Conservation (phyloP, 1,140 invertebrate species). For the Latrodectus geometricus region DNA sequence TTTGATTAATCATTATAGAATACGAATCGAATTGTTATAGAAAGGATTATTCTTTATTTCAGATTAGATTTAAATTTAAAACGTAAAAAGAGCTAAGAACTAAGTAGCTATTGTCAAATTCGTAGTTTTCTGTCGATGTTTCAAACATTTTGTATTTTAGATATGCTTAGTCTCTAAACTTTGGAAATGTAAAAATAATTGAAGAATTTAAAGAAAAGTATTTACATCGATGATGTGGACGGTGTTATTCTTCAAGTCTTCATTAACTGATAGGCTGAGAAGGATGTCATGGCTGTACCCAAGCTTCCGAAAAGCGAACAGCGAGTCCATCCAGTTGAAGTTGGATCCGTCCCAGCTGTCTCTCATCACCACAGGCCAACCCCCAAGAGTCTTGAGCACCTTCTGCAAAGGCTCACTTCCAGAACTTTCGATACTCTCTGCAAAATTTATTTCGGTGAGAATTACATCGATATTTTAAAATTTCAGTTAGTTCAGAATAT, state of each 20-base stretch:
- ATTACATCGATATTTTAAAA: too few species aligned
- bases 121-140: too few species aligned
- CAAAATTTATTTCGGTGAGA: neutral
- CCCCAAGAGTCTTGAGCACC: slow-evolving; percentile 81
- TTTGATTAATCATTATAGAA: too few species aligned
- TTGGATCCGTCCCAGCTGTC: slow-evolving; percentile 78
- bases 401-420: slow-evolving; percentile 74
- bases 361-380: slow-evolving; percentile 89
- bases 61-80: too few species aligned
- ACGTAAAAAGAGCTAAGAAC: too few species aligned
- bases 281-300: slow-evolving; percentile 93
- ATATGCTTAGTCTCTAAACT: too few species aligned
- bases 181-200: too few species aligned
- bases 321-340: slow-evolving; percentile 85
- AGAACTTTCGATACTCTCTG: slow-evolving; percentile 62
- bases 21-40: too few species aligned
- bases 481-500: too few species aligned
- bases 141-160: too few species aligned
- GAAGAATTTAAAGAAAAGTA: slow-evolving; percentile 60
- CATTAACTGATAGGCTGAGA: slow-evolving; percentile 89
- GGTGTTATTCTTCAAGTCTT: slow-evolving; percentile 87
- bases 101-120: too few species aligned
- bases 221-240: slow-evolving; percentile 87
- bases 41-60: too few species aligned
- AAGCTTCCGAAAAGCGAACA: slow-evolving; percentile 81